These are phyloP conservation scores for Saguinus midas DNA, from an alignment of 2,113 vertebrate genomes.

Conservation along the genomic window DNA sequence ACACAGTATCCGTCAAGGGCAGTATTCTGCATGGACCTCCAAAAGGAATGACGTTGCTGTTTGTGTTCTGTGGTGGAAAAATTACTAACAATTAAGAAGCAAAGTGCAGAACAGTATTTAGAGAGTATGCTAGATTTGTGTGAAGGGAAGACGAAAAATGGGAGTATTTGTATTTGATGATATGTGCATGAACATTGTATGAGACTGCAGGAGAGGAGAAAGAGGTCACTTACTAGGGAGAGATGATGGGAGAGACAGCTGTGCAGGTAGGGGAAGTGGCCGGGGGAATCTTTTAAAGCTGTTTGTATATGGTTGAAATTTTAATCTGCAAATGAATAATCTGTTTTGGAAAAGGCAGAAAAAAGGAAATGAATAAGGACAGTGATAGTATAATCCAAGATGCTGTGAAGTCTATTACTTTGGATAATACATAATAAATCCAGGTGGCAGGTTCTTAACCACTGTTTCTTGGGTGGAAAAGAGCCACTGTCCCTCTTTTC, in stretches of 20 bases:
- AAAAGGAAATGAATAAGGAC: background rate
- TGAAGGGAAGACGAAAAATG: background rate
- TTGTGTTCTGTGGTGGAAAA: background rate
- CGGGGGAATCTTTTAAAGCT: fast-evolving
- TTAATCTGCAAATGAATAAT: background rate
- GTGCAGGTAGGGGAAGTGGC: fast-evolving
- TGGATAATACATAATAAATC: too few relatives aligned
- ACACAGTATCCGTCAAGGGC: fast-evolving
- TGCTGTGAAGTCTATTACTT: background rate
- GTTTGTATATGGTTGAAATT: background rate
- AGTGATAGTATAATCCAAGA: background rate
- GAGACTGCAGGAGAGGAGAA: background rate
- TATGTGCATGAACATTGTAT: fast-evolving
- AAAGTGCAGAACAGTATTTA: background rate
- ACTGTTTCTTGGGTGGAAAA: background rate
- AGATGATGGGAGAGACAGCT: background rate
- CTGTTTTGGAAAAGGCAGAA: background rate
- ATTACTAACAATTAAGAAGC: background rate
- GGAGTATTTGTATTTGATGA: background rate
- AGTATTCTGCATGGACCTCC: background rate
- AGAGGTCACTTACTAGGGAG: fast-evolving
- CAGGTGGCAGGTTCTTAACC: background rate
- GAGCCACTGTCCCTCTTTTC: too few relatives aligned
- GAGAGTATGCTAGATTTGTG: too few relatives aligned
- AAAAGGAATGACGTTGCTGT: background rate